A percentile compares a stretch with the other conserved stretches of the same genome.
Evolutionary conservation across 2,113 vertebrate genomes (phyloP).

Genomic region (Lepisosteus oculatus): DNA sequence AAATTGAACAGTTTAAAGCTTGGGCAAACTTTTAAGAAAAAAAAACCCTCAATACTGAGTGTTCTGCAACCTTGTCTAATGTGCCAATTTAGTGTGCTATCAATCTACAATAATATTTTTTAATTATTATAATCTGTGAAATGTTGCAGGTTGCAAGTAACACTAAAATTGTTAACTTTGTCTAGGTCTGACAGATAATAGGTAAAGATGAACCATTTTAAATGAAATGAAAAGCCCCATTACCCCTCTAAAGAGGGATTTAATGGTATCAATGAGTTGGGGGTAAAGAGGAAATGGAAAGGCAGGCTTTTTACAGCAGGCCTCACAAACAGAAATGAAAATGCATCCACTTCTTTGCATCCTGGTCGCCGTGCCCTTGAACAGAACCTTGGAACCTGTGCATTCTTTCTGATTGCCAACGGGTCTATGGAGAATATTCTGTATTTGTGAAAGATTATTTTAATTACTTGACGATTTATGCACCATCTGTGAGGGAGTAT

Average conservation of each 20-base stretch:
- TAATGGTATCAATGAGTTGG: too few species aligned
- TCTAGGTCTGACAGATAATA: too few species aligned
- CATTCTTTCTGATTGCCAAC: not conserved
- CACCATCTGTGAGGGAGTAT: slow-evolving; percentile 60
- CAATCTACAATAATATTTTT: not conserved
- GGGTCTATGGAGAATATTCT: slow-evolving; percentile 46
- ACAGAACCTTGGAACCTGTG: slow-evolving; percentile 20
- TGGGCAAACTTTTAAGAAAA: not conserved
- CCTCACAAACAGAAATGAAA: not conserved
- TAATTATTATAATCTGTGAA: too few species aligned
- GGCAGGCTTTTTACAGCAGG: too few species aligned
- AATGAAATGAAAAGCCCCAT: too few species aligned
- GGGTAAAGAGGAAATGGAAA: too few species aligned
- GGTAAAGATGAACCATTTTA: too few species aligned
- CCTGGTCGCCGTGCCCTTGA: slow-evolving; percentile 20
- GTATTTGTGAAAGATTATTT: slow-evolving; percentile 57
- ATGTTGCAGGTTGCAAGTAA: too few species aligned
- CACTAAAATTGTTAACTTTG: too few species aligned
- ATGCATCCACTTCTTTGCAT: not conserved
- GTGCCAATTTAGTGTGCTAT: not conserved
- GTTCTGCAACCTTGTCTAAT: not conserved
- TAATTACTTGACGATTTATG: slow-evolving; percentile 58
- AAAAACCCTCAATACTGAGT: not conserved
- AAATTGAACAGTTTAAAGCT: too few species aligned
- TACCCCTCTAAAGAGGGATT: too few species aligned